A percentile compares a stretch with the other conserved stretches of the same genome.
Conservation (phyloP, 2,113 vertebrate species). For the Scalopus aquaticus region DNA sequence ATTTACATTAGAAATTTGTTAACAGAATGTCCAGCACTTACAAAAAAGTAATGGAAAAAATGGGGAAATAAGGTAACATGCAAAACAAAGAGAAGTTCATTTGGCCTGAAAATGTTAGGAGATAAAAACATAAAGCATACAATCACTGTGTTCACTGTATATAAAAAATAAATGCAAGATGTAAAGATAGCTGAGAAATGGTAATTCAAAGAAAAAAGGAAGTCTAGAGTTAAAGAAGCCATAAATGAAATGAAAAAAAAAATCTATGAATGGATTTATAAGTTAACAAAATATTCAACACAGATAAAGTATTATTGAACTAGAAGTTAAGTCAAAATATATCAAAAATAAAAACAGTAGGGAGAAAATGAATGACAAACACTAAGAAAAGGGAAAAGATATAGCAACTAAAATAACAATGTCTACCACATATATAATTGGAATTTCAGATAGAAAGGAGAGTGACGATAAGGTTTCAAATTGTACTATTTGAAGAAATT, state of each 20-base stretch:
- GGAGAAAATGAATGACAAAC: background rate
- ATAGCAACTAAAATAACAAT: background rate
- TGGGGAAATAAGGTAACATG: background rate
- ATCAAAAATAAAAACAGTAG: background rate
- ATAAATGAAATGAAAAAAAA: slow-evolving; percentile 1
- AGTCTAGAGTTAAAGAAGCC: background rate
- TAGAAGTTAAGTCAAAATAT: background rate
- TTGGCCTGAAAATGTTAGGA: background rate
- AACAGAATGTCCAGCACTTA: background rate
- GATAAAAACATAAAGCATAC: background rate
- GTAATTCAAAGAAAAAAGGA: background rate
- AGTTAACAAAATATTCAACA: background rate
- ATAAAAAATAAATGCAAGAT: background rate
- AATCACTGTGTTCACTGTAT: background rate
- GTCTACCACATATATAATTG: background rate
- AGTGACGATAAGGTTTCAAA: background rate
- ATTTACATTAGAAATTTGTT: background rate
- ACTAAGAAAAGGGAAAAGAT: background rate
- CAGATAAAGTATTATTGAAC: background rate
- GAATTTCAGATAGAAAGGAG: background rate
- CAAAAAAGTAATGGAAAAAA: background rate
- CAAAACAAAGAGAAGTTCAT: background rate
- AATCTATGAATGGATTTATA: background rate
- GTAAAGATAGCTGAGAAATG: background rate
- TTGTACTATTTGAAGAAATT: background rate